These are phyloP conservation scores for Scaptodrosophila latifasciaeformis DNA, from an alignment of 2,888 invertebrate species.

Conservation along the genomic window DNA sequence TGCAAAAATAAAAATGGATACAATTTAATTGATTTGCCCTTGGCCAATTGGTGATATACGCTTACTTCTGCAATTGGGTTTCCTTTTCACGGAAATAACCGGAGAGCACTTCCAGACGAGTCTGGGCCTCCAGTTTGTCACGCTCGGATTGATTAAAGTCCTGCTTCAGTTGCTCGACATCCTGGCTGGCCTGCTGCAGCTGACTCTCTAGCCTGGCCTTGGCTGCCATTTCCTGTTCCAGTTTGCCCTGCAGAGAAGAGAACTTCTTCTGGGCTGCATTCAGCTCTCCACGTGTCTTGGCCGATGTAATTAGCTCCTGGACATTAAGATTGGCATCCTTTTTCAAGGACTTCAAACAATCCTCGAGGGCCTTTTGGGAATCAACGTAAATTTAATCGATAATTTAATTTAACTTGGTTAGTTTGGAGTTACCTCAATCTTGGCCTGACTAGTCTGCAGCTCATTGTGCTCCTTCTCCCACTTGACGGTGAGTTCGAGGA, in stretches of 20 bases:
- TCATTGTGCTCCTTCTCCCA: slow-evolving; percentile 68
- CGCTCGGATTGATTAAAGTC: slow-evolving; percentile 81
- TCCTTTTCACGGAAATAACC: slow-evolving; percentile 95
- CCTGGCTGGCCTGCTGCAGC: slow-evolving; percentile 74
- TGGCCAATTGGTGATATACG: slow-evolving; percentile 12
- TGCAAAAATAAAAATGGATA: slow-evolving; percentile 74
- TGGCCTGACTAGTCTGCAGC: slow-evolving; percentile 70
- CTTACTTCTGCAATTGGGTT: slow-evolving; percentile 88
- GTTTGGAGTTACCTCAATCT: slow-evolving; percentile 62
- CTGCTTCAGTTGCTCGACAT: slow-evolving; percentile 77
- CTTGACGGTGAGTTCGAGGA: slow-evolving; percentile 60
- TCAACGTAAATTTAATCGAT: background rate
- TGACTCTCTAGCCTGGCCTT: slow-evolving; percentile 75
- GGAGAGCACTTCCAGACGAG: slow-evolving; percentile 88
- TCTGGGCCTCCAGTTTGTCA: slow-evolving; percentile 85
- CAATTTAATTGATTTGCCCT: background rate
- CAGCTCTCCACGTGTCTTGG: slow-evolving; percentile 79
- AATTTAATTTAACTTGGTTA: background rate
- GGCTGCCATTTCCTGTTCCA: slow-evolving; percentile 75
- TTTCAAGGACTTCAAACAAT: slow-evolving; percentile 75
- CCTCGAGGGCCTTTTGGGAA: slow-evolving; percentile 75
- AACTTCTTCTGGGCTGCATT: slow-evolving; percentile 78
- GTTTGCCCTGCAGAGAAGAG: slow-evolving; percentile 74
- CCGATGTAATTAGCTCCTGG: slow-evolving; percentile 77
- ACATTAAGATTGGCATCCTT: slow-evolving; percentile 74